phyloP scores from a whole-genome alignment of 2,113 vertebrate species.

The Sitta europaea region DNA sequence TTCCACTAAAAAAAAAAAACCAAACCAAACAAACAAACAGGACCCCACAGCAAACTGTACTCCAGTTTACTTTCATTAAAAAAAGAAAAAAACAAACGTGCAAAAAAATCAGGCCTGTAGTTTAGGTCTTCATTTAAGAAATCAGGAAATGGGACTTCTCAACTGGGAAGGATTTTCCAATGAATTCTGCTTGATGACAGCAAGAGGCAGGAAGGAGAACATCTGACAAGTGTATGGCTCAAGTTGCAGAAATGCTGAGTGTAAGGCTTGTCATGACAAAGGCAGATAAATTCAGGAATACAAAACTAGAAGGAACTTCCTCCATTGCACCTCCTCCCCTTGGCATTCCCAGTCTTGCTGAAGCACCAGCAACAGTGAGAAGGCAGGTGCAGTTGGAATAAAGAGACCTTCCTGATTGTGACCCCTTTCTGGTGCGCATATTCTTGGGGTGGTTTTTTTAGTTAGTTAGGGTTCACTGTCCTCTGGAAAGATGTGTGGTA shows the following conservation, averaged over 20 bases:
- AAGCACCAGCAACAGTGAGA: not conserved
- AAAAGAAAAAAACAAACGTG: not conserved
- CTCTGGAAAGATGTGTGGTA: not conserved
- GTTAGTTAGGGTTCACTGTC: not conserved
- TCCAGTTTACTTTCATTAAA: not conserved
- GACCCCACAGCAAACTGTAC: not conserved
- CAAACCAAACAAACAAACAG: no score
- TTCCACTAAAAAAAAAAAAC: not conserved
- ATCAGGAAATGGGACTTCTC: not conserved
- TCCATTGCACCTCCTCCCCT: not conserved
- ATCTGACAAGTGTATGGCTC: not conserved
- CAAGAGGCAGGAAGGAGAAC: not conserved
- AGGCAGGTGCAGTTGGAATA: not conserved
- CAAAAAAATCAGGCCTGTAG: not conserved
- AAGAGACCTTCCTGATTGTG: not conserved
- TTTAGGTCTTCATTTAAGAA: not conserved
- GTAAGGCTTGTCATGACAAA: not conserved
- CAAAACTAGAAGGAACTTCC: not conserved
- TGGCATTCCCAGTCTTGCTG: not conserved
- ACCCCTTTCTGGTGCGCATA: not conserved
- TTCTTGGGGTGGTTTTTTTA: not conserved
- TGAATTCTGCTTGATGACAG: not conserved
- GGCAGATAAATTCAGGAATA: not conserved
- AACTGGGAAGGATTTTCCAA: not conserved
- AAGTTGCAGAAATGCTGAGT: not conserved